phyloP scores from a whole-genome alignment of 2,888 invertebrate species.

The Melangyna quadrimaculata region DNA sequence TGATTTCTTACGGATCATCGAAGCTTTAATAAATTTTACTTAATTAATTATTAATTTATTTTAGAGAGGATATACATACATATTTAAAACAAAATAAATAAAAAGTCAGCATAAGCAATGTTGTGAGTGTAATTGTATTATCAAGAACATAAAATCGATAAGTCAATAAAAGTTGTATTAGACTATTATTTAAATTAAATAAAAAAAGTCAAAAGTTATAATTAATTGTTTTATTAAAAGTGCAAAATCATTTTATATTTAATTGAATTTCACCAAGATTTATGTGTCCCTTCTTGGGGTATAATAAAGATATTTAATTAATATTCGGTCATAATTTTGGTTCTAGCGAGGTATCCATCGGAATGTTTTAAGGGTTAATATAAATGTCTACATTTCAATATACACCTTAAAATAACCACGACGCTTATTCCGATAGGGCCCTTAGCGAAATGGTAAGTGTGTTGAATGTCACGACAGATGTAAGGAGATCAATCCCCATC shows the following conservation, averaged over 20 bases:
- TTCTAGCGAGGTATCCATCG: no score
- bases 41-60: constrained; percentile 72
- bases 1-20: constrained; percentile 65
- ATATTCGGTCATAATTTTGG: no score
- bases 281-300: not conserved
- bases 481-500: no score
- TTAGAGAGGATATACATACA: constrained; percentile 60
- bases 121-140: constrained; percentile 41
- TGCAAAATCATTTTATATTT: not conserved
- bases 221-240: not conserved
- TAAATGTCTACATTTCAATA: no score
- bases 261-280: not conserved
- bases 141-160: constrained; percentile 43
- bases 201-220: constrained; percentile 53
- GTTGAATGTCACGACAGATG: no score
- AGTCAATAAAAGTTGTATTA: constrained; percentile 58
- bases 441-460: no score
- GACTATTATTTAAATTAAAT: constrained; percentile 64
- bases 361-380: no score
- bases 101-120: constrained; percentile 52
- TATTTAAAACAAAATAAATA: constrained; percentile 9
- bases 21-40: constrained; percentile 74
- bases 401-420: no score
- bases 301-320: no score
- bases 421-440: no score